Percentiles rank a stretch among this genome's conserved stretches.
Conservation (phyloP, 1,140 invertebrate species). For the Drosophila fuyamai region DNA sequence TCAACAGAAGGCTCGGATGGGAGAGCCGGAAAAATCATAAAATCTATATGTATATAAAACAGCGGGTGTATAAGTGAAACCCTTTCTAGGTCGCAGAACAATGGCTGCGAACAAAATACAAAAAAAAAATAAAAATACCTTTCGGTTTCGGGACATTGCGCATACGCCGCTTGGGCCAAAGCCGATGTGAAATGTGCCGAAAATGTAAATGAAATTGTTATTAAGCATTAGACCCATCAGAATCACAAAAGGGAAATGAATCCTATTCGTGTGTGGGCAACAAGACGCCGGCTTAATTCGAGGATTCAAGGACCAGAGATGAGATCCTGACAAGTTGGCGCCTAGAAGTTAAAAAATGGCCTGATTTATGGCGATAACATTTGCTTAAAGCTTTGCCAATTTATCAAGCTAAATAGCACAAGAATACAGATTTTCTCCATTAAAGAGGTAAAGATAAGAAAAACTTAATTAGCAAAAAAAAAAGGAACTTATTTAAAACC, state of each 20-base stretch:
- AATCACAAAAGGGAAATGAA: conserved; percentile 44
- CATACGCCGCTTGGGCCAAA: conserved; percentile 31
- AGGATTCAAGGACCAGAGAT: conserved; percentile 15
- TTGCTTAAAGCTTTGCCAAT: neutral
- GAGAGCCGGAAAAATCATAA: neutral
- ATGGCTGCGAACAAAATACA: conserved; percentile 1
- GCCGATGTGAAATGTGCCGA: conserved; percentile 48
- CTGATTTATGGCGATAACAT: neutral
- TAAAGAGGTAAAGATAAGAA: too few relatives aligned
- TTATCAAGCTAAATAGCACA: neutral
- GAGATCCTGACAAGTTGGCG: conserved; percentile 5
- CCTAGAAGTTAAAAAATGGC: conserved; percentile 17
- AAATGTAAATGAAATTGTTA: conserved; percentile 71
- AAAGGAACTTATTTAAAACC: too few relatives aligned
- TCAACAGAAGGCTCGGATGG: conserved; percentile 10
- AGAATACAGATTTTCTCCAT: neutral
- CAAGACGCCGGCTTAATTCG: conserved; percentile 22
- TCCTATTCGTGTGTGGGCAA: conserved; percentile 17
- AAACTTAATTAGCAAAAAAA: too few relatives aligned
- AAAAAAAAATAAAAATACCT: conserved; percentile 21
- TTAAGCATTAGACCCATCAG: conserved; percentile 48
- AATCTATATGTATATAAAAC: neutral
- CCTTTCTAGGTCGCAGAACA: conserved; percentile 31
- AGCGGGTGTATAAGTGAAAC: conserved; percentile 1
- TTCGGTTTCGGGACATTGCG: conserved; percentile 25